A percentile compares a stretch with the other conserved stretches of the same genome.
Evolutionary conservation across 1,140 invertebrate genomes (phyloP).

Genomic region (Plectus sambesii): DNA sequence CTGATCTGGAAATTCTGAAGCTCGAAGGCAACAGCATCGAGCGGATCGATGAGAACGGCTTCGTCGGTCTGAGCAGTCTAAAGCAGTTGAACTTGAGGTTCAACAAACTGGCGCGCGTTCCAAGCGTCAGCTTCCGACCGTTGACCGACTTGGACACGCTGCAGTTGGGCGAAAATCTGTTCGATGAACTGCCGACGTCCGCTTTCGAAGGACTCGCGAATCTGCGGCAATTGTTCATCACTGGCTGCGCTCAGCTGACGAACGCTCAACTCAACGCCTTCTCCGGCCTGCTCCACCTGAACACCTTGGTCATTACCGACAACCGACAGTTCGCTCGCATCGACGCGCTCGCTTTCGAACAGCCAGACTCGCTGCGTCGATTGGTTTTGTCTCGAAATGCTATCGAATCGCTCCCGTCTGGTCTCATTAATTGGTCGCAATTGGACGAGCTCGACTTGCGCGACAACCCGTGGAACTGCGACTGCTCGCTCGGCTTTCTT

Average conservation of each 20-base stretch:
- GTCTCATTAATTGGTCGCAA: slow-evolving; percentile 3
- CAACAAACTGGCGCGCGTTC: neutral
- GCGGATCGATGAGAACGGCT: neutral
- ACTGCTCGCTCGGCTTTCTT: slow-evolving; percentile 9
- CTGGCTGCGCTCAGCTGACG: neutral
- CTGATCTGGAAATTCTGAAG: neutral
- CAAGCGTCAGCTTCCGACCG: neutral
- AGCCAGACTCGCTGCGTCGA: neutral
- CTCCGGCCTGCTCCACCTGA: slow-evolving; percentile 11
- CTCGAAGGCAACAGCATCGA: neutral
- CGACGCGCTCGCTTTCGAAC: slow-evolving; percentile 10
- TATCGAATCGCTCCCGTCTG: neutral
- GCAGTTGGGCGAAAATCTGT: slow-evolving; percentile 2
- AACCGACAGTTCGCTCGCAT: neutral
- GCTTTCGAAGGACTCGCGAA: slow-evolving; percentile 8
- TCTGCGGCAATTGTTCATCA: slow-evolving; percentile 1
- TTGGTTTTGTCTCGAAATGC: slow-evolving; percentile 6
- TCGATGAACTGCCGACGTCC: slow-evolving; percentile 7
- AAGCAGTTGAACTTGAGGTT: neutral
- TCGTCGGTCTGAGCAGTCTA: neutral
- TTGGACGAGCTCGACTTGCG: slow-evolving; percentile 1
- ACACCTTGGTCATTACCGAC: slow-evolving; percentile 1
- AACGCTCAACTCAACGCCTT: slow-evolving; percentile 11
- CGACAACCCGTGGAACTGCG: slow-evolving; percentile 13
- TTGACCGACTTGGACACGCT: slow-evolving; percentile 6